Conservation (phyloP, 1,140 invertebrate species). For the Drosophila chauvacae region DNA sequence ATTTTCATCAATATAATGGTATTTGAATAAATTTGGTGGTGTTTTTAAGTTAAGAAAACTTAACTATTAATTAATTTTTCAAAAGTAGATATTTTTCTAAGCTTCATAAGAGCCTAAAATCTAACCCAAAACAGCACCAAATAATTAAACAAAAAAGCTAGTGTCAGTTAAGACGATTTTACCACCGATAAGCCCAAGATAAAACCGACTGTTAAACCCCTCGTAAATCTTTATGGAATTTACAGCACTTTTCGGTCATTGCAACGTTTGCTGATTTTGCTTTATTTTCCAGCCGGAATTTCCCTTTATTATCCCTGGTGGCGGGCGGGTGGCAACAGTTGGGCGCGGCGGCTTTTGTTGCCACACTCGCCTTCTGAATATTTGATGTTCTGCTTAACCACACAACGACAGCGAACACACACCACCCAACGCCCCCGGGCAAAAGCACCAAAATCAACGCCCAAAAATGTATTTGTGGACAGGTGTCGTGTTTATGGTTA, state of each 20-base stretch:
- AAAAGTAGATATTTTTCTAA: neutral
- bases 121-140: neutral
- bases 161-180: too few species aligned
- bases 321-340: slow-evolving; percentile 8
- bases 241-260: neutral
- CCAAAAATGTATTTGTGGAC: slow-evolving; percentile 43
- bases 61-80: neutral
- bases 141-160: neutral
- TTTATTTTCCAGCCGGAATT: slow-evolving; percentile 8
- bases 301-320: slow-evolving; percentile 6
- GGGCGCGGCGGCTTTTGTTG: slow-evolving; percentile 19
- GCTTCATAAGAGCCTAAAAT: neutral
- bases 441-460: slow-evolving; percentile 25
- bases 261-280: neutral
- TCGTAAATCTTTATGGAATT: neutral
- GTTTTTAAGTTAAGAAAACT: neutral
- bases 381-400: slow-evolving; percentile 40
- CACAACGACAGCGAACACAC: slow-evolving; percentile 1
- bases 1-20: too few species aligned
- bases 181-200: neutral
- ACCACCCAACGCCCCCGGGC: neutral
- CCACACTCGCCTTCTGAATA: slow-evolving; percentile 41
- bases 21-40: accelerated
- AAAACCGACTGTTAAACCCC: too few species aligned
- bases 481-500: slow-evolving; percentile 52